These are phyloP conservation scores for Aphelinus atriplicis DNA, from an alignment of 1,140 invertebrate genomes.

Conservation along the genomic window DNA sequence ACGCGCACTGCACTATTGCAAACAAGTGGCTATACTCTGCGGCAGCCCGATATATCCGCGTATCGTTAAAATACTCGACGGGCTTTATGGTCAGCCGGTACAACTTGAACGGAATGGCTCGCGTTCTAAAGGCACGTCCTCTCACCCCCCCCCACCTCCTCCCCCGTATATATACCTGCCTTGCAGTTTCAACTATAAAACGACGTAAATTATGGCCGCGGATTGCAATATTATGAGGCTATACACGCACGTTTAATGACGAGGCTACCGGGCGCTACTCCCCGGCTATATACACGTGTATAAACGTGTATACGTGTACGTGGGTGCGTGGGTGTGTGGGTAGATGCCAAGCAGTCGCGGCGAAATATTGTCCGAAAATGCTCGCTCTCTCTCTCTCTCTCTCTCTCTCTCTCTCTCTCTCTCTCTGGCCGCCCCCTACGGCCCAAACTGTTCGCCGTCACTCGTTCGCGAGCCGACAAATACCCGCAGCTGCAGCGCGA, in stretches of 20 bases:
- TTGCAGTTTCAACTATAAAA: constrained; percentile 68
- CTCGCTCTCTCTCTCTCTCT: constrained; percentile 18
- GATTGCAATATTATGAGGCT: constrained; percentile 68
- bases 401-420: constrained; percentile 32
- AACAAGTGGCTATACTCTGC: constrained; percentile 38
- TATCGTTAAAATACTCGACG: constrained; percentile 57
- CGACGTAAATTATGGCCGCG: constrained; percentile 67
- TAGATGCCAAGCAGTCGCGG: constrained; percentile 34
- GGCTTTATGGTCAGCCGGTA: constrained; percentile 64
- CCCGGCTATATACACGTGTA: too few species aligned
- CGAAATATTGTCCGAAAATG: constrained; percentile 63
- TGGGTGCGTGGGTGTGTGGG: background rate
- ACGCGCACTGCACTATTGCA: constrained; percentile 38
- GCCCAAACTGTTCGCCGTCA: too few species aligned
- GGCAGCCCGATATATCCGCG: constrained; percentile 47
- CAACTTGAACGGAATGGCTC: constrained; percentile 61
- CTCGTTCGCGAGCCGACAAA: constrained; percentile 34
- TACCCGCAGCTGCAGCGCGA: constrained; percentile 23
- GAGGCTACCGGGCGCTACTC: constrained; percentile 59
- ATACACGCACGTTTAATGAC: constrained; percentile 68
- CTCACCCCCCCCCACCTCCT: too few species aligned
- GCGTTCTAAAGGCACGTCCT: constrained; percentile 58
- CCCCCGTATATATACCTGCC: constrained; percentile 45
- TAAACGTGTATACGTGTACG: too few species aligned
- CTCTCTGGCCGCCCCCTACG: constrained; percentile 9